Base-by-base conservation (phyloP, 2,888 invertebrate genomes). In the Dysmachus trigonus region DNA sequence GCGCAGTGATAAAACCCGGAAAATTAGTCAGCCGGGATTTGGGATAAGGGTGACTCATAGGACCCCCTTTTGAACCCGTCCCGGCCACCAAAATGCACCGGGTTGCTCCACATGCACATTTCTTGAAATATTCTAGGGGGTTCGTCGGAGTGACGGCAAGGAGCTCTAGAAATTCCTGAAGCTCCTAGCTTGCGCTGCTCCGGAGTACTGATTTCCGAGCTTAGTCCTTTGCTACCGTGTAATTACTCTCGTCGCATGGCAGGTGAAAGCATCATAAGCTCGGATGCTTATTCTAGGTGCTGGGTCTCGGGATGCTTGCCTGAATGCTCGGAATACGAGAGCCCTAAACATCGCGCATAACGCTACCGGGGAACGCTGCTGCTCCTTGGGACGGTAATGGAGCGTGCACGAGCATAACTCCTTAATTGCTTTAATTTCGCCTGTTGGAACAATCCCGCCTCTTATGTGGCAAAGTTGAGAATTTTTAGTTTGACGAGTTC, bases 381-480 rank as follows among this genome's bases (percentile, higher is more conserved):
- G 53, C 31, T 81, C 18, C 76, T 86, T 84, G 77, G 22, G 76
- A 71, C 18, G 83, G 86, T 86, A 84, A 86, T 86, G 84, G 77
- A 77, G 86, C 76, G 86, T 84, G 84, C 86, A 84, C 38, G 84
- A 86, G 76, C 77, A 77, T 86, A 84, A 77, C 74, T 83, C 27
- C 86, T 41, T 86, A 86, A 86, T 86, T 86, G 84, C 84, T 86
- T 86, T 84, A 73, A 86, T 86, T 86, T 84, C 71, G 77, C 84
- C 71, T 77, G 86, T 62, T 84, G 41, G 81, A 53, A 81, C 31
- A 53, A 53, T 81, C 33, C 81, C 51, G 27, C 51, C 53, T 53
- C 81, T 53, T 81, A 53, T 81, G 81, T 81, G 53, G 81, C 81
- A 62, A 53, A 76, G 33, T 31, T 53, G 51, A 53, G 30, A 81